phyloP scores from a whole-genome alignment of 2,113 vertebrate species.

The Perccottus glenii region DNA sequence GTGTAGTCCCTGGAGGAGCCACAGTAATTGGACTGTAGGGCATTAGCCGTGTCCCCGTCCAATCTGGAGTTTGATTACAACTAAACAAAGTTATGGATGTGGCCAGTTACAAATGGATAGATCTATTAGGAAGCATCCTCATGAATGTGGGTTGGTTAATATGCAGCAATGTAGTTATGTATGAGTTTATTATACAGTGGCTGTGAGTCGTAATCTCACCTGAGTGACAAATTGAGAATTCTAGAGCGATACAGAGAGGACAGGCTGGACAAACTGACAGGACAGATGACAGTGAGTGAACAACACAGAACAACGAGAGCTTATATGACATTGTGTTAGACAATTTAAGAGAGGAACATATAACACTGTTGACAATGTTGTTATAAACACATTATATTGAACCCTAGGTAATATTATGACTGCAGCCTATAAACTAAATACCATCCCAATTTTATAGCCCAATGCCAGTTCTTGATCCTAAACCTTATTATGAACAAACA shows the following conservation, averaged over 20 bases:
- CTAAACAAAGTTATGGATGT: too few species aligned
- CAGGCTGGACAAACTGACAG: slow-evolving; percentile 76
- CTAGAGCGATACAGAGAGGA: slow-evolving; percentile 79
- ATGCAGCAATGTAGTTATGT: neutral
- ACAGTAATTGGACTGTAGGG: too few species aligned
- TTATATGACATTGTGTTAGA: slow-evolving; percentile 38
- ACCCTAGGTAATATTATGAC: too few species aligned
- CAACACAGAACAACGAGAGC: slow-evolving; percentile 52
- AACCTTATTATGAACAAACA: too few species aligned
- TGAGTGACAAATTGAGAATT: slow-evolving; percentile 77
- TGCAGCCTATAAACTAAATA: too few species aligned
- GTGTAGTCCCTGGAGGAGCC: slow-evolving; percentile 42
- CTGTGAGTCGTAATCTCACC: slow-evolving; percentile 75
- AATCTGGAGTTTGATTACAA: too few species aligned
- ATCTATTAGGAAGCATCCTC: neutral
- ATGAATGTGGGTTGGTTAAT: slow-evolving; percentile 6
- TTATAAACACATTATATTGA: too few species aligned
- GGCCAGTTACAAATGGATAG: neutral
- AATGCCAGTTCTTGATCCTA: too few species aligned
- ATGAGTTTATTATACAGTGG: slow-evolving; percentile 23
- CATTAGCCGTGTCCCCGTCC: too few species aligned
- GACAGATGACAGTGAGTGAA: slow-evolving; percentile 44
- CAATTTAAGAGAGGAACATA: slow-evolving; percentile 24
- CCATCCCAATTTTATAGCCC: too few species aligned
- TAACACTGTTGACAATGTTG: too few species aligned